phyloP scores from a whole-genome alignment of 1,140 invertebrate genomes.

The Eueides isabella region DNA sequence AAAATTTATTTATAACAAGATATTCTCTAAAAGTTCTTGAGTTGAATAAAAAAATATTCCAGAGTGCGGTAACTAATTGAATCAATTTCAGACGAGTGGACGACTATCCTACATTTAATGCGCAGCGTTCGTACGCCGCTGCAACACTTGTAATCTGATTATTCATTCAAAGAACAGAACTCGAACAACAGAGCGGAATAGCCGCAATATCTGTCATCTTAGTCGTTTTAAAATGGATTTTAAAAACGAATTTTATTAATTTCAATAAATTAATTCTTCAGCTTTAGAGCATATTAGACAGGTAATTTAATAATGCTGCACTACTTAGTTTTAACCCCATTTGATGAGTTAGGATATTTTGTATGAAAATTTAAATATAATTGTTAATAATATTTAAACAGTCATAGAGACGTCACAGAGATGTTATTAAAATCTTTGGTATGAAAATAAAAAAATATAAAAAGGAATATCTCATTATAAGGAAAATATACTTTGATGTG shows the following conservation, averaged over 20 bases:
- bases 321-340: too few relatives aligned
- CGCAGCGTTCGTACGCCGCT: slow-evolving; percentile 49
- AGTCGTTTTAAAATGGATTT: slow-evolving; percentile 38
- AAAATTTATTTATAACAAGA: neutral
- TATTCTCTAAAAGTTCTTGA: neutral
- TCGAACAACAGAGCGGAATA: slow-evolving; percentile 36
- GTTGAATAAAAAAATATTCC: slow-evolving; percentile 18
- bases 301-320: too few relatives aligned
- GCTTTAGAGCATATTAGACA: too few relatives aligned
- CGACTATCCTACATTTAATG: slow-evolving; percentile 69
- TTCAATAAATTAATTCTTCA: neutral
- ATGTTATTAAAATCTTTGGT: slow-evolving; percentile 25
- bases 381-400: neutral
- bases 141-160: slow-evolving; percentile 52
- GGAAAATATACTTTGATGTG: slow-evolving; percentile 59
- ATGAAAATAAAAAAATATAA: slow-evolving; percentile 27
- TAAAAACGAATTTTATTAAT: slow-evolving; percentile 24
- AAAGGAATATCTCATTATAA: slow-evolving; percentile 58
- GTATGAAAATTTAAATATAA: neutral
- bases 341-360: too few relatives aligned
- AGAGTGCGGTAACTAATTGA: slow-evolving; percentile 42
- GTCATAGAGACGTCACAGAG: neutral
- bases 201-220: slow-evolving; percentile 28
- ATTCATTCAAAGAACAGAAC: slow-evolving; percentile 50
- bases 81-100: slow-evolving; percentile 55